Evolutionary conservation across 2,888 invertebrate genomes (phyloP), one percentile per base, ranked within the genome.

Genomic region (Neoscelio sp.): DNA sequence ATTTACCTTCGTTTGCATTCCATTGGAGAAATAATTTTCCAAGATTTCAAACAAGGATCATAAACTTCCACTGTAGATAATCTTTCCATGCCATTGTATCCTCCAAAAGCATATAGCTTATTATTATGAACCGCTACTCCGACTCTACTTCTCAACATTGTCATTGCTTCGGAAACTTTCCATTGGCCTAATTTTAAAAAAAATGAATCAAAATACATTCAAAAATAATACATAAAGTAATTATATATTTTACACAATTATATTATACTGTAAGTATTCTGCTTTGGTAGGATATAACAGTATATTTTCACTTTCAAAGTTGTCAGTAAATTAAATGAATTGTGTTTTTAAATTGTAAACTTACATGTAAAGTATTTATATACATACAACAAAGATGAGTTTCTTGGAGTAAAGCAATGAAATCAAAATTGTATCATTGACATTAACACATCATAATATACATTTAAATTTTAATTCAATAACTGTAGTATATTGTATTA

Each of bases 41-140:
- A 97, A 68, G 93, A 92, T 85, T 94, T 93, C 33, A 92, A 92
- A 65, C 92, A 91, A 0, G 95, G 95, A 91, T 96, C 95, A 88
- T 95, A 97, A 5, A 96, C 95, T 91, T 97, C 97, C 0, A 97
- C 97, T 0, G 96, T 96, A 23, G 95, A 94, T 10, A 97, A 91
- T 78, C 97, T 91, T 87, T 97, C 96, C 52, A 82, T 79, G 0
- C 97, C 97, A 89, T 97, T 96, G 87, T 96, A 97, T 0, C 97
- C 97, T 10, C 95, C 95, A 87, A 97, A 95, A 1, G 96, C 97
- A 86, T 94, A 95, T 2, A 95, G 90, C 89, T 94, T 93, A 84
- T 96, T 95, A 85, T 94, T 93, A 85, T 96, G 92, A 0, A 97
- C 96, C 13, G 96, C 95, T 0, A 97, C 96, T 0, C 97, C 97